phyloP scores from a whole-genome alignment of 2,113 vertebrate species.

The Brachyhypopomus gauderio region DNA sequence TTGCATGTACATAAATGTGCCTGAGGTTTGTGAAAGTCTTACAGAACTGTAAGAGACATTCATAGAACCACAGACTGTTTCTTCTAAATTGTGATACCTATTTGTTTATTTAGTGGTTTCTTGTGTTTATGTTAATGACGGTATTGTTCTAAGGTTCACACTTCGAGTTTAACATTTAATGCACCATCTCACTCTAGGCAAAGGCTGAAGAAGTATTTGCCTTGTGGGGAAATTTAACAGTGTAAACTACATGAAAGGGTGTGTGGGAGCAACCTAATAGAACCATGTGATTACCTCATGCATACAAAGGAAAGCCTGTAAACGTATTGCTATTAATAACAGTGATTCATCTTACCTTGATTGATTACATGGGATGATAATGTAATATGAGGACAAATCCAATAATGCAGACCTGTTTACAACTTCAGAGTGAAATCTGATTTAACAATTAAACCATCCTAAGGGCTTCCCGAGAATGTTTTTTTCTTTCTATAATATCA shows the following conservation, averaged over 20 bases:
- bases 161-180: background rate
- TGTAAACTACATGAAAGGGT: background rate
- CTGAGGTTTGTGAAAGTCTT: background rate
- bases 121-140: background rate
- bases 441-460: background rate
- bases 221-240: background rate
- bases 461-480: background rate
- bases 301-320: background rate
- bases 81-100: background rate
- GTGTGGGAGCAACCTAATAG: background rate
- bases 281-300: background rate
- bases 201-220: background rate
- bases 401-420: background rate
- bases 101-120: background rate
- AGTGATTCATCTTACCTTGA: background rate
- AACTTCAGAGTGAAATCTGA: background rate
- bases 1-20: background rate
- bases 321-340: background rate
- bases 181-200: background rate
- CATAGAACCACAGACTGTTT: background rate
- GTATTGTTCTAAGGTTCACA: background rate
- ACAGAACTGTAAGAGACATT: background rate
- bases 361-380: constrained; percentile 12
- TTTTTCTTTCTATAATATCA: background rate
- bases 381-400: background rate